A percentile compares a stretch with the other conserved stretches of the same genome.
These are phyloP conservation scores for Nematopogon swammerdamellus DNA, from an alignment of 2,888 invertebrate species.

Conservation along the genomic window DNA sequence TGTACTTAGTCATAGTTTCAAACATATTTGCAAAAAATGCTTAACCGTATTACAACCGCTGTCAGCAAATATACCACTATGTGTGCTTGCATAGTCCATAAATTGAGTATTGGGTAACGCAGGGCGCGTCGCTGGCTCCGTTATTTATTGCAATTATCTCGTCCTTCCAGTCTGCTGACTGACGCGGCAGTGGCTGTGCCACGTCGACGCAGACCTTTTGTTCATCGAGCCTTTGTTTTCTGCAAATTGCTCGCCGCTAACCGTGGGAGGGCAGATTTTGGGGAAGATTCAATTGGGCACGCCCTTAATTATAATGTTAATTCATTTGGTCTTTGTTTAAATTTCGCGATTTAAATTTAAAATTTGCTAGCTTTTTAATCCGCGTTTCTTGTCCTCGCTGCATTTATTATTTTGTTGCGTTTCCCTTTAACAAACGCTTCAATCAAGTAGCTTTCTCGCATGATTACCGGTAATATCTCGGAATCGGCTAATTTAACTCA, in stretches of 20 bases:
- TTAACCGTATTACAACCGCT: too few relatives aligned
- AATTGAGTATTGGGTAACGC: not conserved
- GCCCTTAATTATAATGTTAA: not conserved
- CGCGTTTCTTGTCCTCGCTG: too few relatives aligned
- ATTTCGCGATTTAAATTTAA: too few relatives aligned
- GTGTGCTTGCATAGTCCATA: not conserved
- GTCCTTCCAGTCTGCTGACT: slow-evolving; percentile 21
- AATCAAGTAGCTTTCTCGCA: too few relatives aligned
- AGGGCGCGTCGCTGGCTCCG: slow-evolving; percentile 1
- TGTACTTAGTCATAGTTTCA: too few relatives aligned
- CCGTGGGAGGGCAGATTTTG: not conserved
- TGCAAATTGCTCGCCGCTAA: not conserved
- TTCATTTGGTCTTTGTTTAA: not conserved
- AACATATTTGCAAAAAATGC: too few relatives aligned
- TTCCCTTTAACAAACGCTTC: too few relatives aligned
- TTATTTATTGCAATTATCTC: slow-evolving; percentile 21
- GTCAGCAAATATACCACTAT: too few relatives aligned
- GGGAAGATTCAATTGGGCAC: not conserved
- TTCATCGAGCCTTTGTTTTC: not conserved
- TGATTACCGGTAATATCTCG: too few relatives aligned
- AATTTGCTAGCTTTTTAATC: too few relatives aligned
- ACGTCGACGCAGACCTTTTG: not conserved
- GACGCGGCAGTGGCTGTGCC: not conserved
- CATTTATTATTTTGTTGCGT: too few relatives aligned
- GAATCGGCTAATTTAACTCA: too few relatives aligned